A percentile compares a stretch with the other conserved stretches of the same genome.
Conservation (phyloP, 1,140 invertebrate genomes). For the Ostrea denselamellosa region DNA sequence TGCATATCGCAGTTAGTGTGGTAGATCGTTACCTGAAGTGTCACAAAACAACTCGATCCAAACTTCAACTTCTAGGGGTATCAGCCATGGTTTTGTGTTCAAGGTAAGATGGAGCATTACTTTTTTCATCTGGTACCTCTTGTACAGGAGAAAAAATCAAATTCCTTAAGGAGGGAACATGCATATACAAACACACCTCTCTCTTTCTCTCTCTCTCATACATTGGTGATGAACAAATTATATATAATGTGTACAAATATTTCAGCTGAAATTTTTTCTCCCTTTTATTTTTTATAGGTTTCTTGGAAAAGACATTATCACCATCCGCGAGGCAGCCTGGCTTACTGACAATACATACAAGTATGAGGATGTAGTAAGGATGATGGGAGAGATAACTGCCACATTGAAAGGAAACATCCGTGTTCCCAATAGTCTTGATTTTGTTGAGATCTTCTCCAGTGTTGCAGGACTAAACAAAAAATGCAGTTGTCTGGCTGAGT, state of each 20-base stretch:
- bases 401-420: slow-evolving; percentile 73
- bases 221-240: too few species aligned
- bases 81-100: slow-evolving; percentile 77
- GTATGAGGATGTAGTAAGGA: slow-evolving; percentile 78
- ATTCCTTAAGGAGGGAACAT: too few species aligned
- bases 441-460: slow-evolving; percentile 69
- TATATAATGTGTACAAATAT: too few species aligned
- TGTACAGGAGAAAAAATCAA: too few species aligned
- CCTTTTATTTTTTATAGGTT: slow-evolving; percentile 71
- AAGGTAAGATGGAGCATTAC: slow-evolving; percentile 65
- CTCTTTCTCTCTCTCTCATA: too few species aligned
- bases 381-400: slow-evolving; percentile 78
- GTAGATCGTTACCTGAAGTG: slow-evolving; percentile 74
- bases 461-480: slow-evolving; percentile 61
- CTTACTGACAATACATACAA: slow-evolving; percentile 78
- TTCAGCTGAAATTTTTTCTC: slow-evolving; percentile 2
- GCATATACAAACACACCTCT: too few species aligned
- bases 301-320: slow-evolving; percentile 77
- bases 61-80: slow-evolving; percentile 77
- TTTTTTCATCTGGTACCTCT: background rate
- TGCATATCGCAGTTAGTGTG: slow-evolving; percentile 76
- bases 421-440: slow-evolving; percentile 73
- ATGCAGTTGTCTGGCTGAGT: slow-evolving; percentile 69
- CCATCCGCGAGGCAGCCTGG: slow-evolving; percentile 78
- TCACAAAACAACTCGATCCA: slow-evolving; percentile 68